phyloP scores from a whole-genome alignment of 2,888 invertebrate genomes.

The Chrysotoxum bicinctum region DNA sequence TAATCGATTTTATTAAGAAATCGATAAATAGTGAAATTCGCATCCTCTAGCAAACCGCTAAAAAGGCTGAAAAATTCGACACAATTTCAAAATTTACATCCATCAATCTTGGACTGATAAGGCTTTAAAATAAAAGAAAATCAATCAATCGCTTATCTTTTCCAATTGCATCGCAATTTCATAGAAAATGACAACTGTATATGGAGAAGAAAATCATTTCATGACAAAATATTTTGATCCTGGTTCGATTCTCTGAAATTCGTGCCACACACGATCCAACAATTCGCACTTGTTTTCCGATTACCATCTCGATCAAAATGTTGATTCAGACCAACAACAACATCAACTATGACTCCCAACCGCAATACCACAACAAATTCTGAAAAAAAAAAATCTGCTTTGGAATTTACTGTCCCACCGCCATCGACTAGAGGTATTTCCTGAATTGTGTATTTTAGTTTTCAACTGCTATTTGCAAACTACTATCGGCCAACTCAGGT shows the following conservation, averaged over 20 bases:
- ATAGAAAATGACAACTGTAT: background rate
- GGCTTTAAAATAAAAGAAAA: background rate
- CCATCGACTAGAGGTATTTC: constrained; percentile 7
- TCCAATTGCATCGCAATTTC: background rate
- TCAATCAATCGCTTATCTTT: constrained; percentile 8
- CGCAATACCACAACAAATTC: background rate
- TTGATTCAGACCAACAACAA: background rate
- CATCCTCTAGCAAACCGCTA: no score
- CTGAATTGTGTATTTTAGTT: constrained; percentile 25
- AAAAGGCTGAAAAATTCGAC: no score
- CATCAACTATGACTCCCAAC: background rate
- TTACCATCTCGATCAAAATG: constrained; percentile 24
- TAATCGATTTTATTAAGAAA: no score
- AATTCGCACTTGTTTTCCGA: constrained; percentile 53
- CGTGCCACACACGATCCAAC: constrained; percentile 32
- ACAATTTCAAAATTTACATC: background rate
- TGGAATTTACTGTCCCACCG: background rate
- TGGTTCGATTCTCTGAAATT: constrained; percentile 17
- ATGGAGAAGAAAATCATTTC: background rate
- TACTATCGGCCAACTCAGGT: constrained; percentile 54
- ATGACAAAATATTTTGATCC: constrained; percentile 14
- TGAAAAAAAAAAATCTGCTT: background rate
- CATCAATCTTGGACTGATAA: background rate
- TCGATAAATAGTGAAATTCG: no score
- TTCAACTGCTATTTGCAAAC: constrained; percentile 35